Base-by-base conservation (phyloP, 2,113 vertebrate genomes). In the Spilogale gracilis region DNA sequence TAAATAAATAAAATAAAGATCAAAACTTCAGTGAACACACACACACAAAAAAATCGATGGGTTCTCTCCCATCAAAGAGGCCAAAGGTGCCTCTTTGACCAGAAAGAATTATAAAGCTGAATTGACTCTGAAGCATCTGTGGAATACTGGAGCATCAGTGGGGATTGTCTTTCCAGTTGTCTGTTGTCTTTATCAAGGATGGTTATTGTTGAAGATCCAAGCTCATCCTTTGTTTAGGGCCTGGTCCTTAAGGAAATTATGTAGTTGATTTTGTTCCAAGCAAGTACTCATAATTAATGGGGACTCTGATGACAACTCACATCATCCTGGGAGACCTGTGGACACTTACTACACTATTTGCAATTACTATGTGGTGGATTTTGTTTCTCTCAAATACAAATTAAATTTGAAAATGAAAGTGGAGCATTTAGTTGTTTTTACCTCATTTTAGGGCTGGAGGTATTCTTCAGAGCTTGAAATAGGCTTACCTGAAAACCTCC, bases 151-250 rank as follows among this genome's bases (percentile, higher is more conserved):
- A 10, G 3, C 54, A 23, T 69, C 48, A 9, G 5, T n/a, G 25
- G 27, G 89, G 93, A 30, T 20, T 63, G 43, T 56, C 13, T 10
- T 84, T 95, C 79, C 63, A 45, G 3, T 3, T 32, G 20, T 50
- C 32, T 84, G 9, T 86, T 14, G 30, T 12, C 45, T 10, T 43
- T 89, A 38, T 90, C 45, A 58, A n/a, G 30, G 83, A 63, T 27
- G 11, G 65, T 27, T 48, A 12, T 7, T 94, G 43, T 43, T 85
- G n/a, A 91, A 54, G 84, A 76, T 71, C 91, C 82, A 73, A 6
- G n/a, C 82, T 96, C 12, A n/a, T n/a, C 30, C 43, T 84, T 30
- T 93, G 91, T 91, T 92, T 95, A 63, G 32, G 56, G 13, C 6
- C 5, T 61, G 65, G 10, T 71, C 0, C 73, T 97, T 43, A 76